These are phyloP conservation scores for Smutsia gigantea DNA, from an alignment of 2,797 vertebrate species.

Conservation along the genomic window DNA sequence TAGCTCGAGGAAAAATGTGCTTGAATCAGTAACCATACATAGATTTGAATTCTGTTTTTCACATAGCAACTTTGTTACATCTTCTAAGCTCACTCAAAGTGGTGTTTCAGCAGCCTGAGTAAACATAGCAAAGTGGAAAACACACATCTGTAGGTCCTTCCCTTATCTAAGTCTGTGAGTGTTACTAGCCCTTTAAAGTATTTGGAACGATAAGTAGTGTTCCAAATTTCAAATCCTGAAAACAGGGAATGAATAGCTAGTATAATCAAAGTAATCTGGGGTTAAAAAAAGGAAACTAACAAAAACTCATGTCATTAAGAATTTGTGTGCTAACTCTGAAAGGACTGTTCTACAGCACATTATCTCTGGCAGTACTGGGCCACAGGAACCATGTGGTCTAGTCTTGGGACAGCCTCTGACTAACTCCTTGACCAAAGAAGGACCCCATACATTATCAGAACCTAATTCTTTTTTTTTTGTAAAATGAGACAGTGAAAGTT, in stretches of 20 bases:
- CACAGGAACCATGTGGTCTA: background rate
- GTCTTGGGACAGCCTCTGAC: background rate
- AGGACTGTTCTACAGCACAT: background rate
- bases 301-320: background rate
- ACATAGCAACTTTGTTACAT: background rate
- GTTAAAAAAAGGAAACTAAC: background rate
- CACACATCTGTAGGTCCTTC: background rate
- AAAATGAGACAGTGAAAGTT: background rate
- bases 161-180: background rate
- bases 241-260: background rate
- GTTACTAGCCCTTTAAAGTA: background rate
- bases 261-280: background rate
- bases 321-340: background rate
- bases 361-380: background rate
- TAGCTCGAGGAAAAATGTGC: conserved; percentile 50
- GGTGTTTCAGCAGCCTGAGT: background rate
- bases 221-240: conserved; percentile 4
- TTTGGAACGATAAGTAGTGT: background rate
- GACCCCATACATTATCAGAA: background rate
- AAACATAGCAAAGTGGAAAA: background rate
- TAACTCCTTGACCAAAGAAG: background rate
- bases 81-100: background rate
- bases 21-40: conserved; percentile 36
- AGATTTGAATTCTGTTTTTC: conserved; percentile 16
- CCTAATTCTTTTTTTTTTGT: background rate